Percentiles rank a stretch among this genome's conserved stretches.
phyloP scores from a whole-genome alignment of 2,888 invertebrate genomes.

The Periphyllus acericola region DNA sequence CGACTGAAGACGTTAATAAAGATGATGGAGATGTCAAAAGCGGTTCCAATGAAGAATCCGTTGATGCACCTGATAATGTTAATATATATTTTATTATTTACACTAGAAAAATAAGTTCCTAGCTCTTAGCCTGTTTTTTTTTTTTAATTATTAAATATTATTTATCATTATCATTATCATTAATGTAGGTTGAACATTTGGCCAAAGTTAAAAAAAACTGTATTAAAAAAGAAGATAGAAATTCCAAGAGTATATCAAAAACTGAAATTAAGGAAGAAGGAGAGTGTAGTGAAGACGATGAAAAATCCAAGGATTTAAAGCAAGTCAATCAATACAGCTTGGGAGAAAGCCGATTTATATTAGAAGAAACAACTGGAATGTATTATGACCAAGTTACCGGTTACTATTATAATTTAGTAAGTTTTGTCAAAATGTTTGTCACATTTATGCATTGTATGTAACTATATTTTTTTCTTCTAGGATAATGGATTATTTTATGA shows the following conservation, averaged over 20 bases:
- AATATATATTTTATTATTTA: neutral
- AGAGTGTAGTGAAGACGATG: constrained; percentile 58
- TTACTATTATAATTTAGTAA: constrained; percentile 90
- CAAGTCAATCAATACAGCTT: constrained; percentile 79
- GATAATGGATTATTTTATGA: constrained; percentile 90
- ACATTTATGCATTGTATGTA: neutral
- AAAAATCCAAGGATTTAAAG: constrained; percentile 47
- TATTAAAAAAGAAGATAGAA: neutral
- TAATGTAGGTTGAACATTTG: constrained; percentile 10
- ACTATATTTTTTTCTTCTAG: constrained; percentile 69
- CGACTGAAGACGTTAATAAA: neutral
- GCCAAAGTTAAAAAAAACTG: constrained; percentile 9
- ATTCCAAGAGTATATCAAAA: neutral
- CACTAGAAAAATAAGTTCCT: neutral
- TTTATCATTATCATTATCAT: neutral
- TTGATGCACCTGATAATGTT: neutral
- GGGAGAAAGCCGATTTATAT: constrained; percentile 82
- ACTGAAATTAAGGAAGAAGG: constrained; percentile 51
- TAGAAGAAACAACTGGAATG: constrained; percentile 85
- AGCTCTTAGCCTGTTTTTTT: too few species aligned
- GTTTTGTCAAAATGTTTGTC: constrained; percentile 65
- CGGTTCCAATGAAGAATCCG: neutral
- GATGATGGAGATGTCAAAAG: neutral
- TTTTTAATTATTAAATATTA: neutral
- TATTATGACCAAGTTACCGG: constrained; percentile 90